Evolutionary conservation across 2,797 vertebrate genomes (phyloP).

Genomic region (Ptychobarbus kaznakovi): DNA sequence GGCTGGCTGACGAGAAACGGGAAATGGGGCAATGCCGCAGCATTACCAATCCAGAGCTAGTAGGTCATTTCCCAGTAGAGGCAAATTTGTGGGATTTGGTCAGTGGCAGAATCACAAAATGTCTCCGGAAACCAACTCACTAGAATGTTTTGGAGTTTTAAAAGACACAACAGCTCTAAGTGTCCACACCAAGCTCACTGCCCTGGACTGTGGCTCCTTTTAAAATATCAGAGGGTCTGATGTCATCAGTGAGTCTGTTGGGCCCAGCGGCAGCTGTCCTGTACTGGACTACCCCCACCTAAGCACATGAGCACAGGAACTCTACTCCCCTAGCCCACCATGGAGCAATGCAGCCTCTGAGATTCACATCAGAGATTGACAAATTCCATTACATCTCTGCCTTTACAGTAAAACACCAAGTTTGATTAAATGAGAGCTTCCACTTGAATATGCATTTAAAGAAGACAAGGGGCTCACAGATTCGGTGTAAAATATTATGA

Average conservation of each 20-base stretch:
- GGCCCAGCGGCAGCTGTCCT: slow-evolving; percentile 84
- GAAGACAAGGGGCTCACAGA: background rate
- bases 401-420: background rate
- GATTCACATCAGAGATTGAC: slow-evolving; percentile 60
- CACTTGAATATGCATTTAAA: background rate
- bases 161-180: slow-evolving; percentile 38
- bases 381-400: slow-evolving; percentile 65
- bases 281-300: slow-evolving; percentile 54
- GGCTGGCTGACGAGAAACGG: slow-evolving; percentile 73
- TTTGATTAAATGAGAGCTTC: background rate
- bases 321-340: slow-evolving; percentile 68
- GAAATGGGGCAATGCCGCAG: slow-evolving; percentile 83
- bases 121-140: background rate
- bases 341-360: slow-evolving; percentile 66
- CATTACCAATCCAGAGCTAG: slow-evolving; percentile 74
- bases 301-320: slow-evolving; percentile 62
- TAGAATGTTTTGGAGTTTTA: background rate
- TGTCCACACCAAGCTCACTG: slow-evolving; percentile 77
- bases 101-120: slow-evolving; percentile 13
- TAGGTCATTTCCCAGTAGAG: slow-evolving; percentile 72
- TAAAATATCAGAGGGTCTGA: slow-evolving; percentile 86
- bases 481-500: background rate
- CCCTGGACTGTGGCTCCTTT: slow-evolving; percentile 87
- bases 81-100: slow-evolving; percentile 10
- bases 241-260: slow-evolving; percentile 87